Percentiles rank a stretch among this genome's conserved stretches.
Conservation (phyloP, 2,888 invertebrate genomes). For the Coecobrya sp. region DNA sequence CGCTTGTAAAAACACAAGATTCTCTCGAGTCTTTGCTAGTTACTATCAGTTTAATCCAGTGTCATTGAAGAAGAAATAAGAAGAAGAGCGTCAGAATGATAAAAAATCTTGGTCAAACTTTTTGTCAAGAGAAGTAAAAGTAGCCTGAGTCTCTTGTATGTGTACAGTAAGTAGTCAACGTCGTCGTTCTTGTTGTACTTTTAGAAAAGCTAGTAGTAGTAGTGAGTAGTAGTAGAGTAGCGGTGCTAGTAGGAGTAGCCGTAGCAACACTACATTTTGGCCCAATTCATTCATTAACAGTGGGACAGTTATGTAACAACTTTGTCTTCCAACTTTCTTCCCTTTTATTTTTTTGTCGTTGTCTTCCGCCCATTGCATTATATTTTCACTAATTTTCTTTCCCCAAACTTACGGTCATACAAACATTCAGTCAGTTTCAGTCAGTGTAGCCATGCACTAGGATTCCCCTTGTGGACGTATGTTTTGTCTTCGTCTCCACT, state of each 20-base stretch:
- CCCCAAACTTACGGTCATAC: conserved; percentile 35
- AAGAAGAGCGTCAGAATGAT: conserved; percentile 40
- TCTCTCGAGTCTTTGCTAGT: conserved; percentile 16
- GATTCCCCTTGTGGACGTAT: background rate
- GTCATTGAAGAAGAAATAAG: conserved; percentile 68
- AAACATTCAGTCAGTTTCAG: background rate
- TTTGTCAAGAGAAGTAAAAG: conserved; percentile 57
- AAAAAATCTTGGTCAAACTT: conserved; percentile 80
- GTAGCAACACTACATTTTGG: conserved; percentile 77
- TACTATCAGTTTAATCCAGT: conserved; percentile 78
- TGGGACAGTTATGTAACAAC: conserved; percentile 80
- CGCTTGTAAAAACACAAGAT: background rate
- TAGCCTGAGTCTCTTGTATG: background rate
- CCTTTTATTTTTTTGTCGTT: conserved; percentile 71
- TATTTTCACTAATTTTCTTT: conserved; percentile 79
- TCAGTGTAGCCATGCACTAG: background rate
- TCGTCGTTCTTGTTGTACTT: conserved; percentile 10
- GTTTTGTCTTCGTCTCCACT: background rate
- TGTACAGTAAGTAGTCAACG: background rate
- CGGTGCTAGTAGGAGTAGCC: background rate
- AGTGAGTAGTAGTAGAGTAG: conserved; percentile 28
- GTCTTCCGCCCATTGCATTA: conserved; percentile 79
- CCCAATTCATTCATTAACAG: conserved; percentile 82
- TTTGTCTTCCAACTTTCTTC: conserved; percentile 78
- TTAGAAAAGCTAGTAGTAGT: background rate